These are phyloP conservation scores for Oncorhynchus gorbuscha DNA, from an alignment of 2,113 vertebrate species.

Conservation along the genomic window DNA sequence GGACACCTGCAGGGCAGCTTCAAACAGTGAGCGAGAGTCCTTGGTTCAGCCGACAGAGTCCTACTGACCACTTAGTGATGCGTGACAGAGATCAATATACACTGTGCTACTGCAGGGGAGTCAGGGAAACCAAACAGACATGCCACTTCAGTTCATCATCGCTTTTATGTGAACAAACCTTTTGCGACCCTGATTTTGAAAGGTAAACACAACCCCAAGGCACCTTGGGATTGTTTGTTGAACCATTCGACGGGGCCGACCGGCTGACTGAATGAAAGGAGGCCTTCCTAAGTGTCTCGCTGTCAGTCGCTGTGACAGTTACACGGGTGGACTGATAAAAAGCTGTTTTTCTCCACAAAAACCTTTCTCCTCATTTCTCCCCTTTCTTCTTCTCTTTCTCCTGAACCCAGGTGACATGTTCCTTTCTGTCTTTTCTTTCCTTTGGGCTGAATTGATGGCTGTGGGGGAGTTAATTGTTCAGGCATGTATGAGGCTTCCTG, in stretches of 20 bases:
- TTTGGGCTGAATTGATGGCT: constrained; percentile 70
- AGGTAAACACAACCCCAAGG: constrained; percentile 66
- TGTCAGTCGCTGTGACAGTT: constrained; percentile 67
- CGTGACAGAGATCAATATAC: constrained; percentile 74
- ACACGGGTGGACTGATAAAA: constrained; percentile 62
- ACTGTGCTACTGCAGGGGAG: constrained; percentile 54
- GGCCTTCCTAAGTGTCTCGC: constrained; percentile 62
- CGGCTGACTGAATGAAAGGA: constrained; percentile 58
- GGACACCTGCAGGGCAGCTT: constrained; percentile 64
- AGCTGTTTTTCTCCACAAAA: constrained; percentile 62
- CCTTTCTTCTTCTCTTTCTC: constrained; percentile 48
- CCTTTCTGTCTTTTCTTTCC: constrained; percentile 71
- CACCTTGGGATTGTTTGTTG: constrained; percentile 56
- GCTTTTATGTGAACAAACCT: constrained; percentile 57
- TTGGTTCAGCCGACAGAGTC: constrained; percentile 69
- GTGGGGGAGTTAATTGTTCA: constrained; percentile 74
- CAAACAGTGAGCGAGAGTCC: constrained; percentile 61
- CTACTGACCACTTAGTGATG: constrained; percentile 69
- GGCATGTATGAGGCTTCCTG: constrained; percentile 75
- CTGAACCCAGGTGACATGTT: constrained; percentile 67
- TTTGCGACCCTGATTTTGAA: constrained; percentile 44
- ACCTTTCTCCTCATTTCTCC: constrained; percentile 64
- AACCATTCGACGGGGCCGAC: constrained; percentile 52
- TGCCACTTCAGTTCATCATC: constrained; percentile 46
- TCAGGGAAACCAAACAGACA: constrained; percentile 53